Percentiles rank a stretch among this genome's conserved stretches.
Evolutionary conservation across 2,888 invertebrate genomes (phyloP).

Genomic region (Hypolimnas misippus): DNA sequence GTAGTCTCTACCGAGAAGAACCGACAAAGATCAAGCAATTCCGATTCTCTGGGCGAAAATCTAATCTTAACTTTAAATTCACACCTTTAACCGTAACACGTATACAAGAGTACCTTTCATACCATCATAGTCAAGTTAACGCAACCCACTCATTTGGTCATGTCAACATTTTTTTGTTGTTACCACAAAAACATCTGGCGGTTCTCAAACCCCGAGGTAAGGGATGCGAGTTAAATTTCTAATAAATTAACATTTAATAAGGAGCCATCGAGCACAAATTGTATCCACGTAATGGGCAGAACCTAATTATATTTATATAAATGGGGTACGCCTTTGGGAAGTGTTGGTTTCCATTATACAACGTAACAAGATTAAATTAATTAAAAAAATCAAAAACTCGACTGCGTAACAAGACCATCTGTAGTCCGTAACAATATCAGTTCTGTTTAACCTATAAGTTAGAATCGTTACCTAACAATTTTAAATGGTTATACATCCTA

Average conservation of each 20-base stretch:
- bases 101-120: background rate
- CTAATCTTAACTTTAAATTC: no score
- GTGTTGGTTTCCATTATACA: conserved; percentile 55
- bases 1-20: no score
- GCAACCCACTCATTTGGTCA: background rate
- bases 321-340: conserved; percentile 59
- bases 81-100: background rate
- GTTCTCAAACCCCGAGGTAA: conserved; percentile 4
- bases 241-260: conserved; percentile 72
- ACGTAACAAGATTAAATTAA: no score
- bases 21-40: no score
- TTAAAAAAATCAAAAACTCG: no score
- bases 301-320: conserved; percentile 67
- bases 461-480: no score
- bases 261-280: conserved; percentile 51
- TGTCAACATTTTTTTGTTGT: conserved; percentile 11
- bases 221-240: conserved; percentile 49
- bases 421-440: no score
- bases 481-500: no score
- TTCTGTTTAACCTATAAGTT: no score
- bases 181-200: conserved; percentile 58
- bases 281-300: conserved; percentile 59
- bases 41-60: no score
- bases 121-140: background rate
- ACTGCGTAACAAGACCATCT: no score